Percentiles rank a stretch among this genome's conserved stretches.
phyloP scores from a whole-genome alignment of 2,113 vertebrate species.

The Passer montanus region DNA sequence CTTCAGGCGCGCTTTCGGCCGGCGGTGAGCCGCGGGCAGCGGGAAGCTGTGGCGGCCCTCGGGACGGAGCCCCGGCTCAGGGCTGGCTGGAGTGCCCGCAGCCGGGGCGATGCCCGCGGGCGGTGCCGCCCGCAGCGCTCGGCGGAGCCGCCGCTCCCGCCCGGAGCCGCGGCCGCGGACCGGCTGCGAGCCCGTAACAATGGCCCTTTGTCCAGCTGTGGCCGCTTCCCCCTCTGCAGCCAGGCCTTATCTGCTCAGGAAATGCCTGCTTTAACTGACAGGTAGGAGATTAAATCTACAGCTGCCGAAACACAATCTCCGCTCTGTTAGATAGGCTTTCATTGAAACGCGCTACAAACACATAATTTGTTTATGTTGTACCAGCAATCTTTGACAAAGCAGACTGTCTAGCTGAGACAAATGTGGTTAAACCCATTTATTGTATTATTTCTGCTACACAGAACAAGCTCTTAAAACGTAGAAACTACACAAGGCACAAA shows the following conservation, averaged over 20 bases:
- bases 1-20: not conserved
- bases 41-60: rapidly evolving
- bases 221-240: slow-evolving; percentile 70
- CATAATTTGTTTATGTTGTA: slow-evolving; percentile 83
- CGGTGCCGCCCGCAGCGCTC: not conserved
- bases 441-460: slow-evolving; percentile 85
- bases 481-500: slow-evolving; percentile 86
- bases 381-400: slow-evolving; percentile 81
- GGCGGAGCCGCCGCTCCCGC: slow-evolving; percentile 33
- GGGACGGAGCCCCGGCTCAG: not conserved
- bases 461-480: slow-evolving; percentile 84
- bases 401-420: slow-evolving; percentile 84
- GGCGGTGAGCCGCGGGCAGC: not conserved
- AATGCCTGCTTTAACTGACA: slow-evolving; percentile 87
- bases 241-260: slow-evolving; percentile 84
- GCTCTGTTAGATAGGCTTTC: slow-evolving; percentile 79
- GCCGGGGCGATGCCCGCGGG: too few relatives aligned
- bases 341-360: slow-evolving; percentile 81
- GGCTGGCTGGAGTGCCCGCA: too few relatives aligned
- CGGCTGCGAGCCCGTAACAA: slow-evolving; percentile 78
- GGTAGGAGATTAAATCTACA: slow-evolving; percentile 88
- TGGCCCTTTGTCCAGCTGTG: slow-evolving; percentile 86
- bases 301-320: slow-evolving; percentile 82
- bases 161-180: not conserved
- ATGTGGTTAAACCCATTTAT: slow-evolving; percentile 85